Base-by-base conservation (phyloP, 1,140 invertebrate species). In the Berghia stephanieae region DNA sequence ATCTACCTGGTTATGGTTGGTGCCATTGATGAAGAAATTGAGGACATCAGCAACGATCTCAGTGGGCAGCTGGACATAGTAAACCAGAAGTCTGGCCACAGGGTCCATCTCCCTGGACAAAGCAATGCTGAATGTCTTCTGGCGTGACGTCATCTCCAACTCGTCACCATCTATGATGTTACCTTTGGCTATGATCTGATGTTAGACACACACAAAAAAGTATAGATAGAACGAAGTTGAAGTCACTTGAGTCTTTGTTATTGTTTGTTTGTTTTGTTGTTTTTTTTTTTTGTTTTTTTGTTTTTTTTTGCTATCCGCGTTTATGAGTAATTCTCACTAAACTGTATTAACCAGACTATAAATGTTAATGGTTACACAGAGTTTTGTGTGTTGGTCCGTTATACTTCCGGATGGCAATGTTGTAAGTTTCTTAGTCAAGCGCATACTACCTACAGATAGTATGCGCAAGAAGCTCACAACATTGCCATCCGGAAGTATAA, bases 41-140 rank as follows among this genome's bases (percentile, higher is more conserved):
- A 98, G 90, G 46, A 95, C 95, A 89, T 99, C 97, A 0, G 94
- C 94, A 0, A 97, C 92, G 2, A 98, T 93, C 2, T 95, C 96
- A 83, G 95, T 93, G 55, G 92, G 83, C 91, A 5, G 93, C 93
- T 82, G 79, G 0, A 97, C 92, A 85, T 96, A 93, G 91, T 96
- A 99, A 10, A 97, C 95, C 18, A 98, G 92, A 18, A 96, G 92
- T 0, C 96, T 96, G 1, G 96, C 94, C 31, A 94, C 94, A 0
- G 97, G 97, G 8, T 96, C 95, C 96, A 99, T 98, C 90, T 98
- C 96, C 0, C 96, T 92, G 34, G 95, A 96, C 6, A 98, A 87
- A 0, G 95, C 93, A 46, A 98, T 92, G 0, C 96, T 93, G 89
- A 98, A 96, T 0, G 96, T 98, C 84, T 93, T 93, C 72, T 88